phyloP scores from a whole-genome alignment of 2,888 invertebrate genomes.

The Acronicta aceris region DNA sequence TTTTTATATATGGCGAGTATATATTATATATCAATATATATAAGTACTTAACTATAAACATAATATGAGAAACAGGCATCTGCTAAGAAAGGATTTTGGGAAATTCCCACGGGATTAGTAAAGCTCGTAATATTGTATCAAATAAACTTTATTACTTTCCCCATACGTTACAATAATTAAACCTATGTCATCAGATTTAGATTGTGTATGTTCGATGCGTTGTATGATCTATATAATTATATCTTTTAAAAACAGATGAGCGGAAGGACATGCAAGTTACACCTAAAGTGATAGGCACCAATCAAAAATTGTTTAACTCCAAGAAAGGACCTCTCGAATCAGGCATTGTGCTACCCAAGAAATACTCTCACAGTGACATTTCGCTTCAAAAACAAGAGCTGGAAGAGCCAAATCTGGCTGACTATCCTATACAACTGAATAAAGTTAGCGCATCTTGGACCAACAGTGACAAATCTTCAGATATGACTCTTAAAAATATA shows the following conservation, averaged over 20 bases:
- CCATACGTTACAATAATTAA: no score
- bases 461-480: constrained; percentile 63
- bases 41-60: no score
- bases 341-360: constrained; percentile 59
- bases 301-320: constrained; percentile 63
- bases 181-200: no score
- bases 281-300: constrained; percentile 53
- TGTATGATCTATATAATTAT: no score
- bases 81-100: no score
- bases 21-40: no score
- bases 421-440: constrained; percentile 73
- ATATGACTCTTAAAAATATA: constrained; percentile 87
- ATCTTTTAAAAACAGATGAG: constrained; percentile 67
- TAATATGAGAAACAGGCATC: no score
- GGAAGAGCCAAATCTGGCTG: constrained; percentile 41
- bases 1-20: neutral
- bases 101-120: no score
- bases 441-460: constrained; percentile 80
- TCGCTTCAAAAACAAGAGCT: constrained; percentile 15
- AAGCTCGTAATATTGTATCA: no score
- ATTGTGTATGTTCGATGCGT: no score
- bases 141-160: no score
- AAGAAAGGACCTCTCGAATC: constrained; percentile 51
- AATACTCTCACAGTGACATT: constrained; percentile 60
- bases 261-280: constrained; percentile 67